phyloP scores from a whole-genome alignment of 2,888 invertebrate genomes.

The Harpalus rubripes region DNA sequence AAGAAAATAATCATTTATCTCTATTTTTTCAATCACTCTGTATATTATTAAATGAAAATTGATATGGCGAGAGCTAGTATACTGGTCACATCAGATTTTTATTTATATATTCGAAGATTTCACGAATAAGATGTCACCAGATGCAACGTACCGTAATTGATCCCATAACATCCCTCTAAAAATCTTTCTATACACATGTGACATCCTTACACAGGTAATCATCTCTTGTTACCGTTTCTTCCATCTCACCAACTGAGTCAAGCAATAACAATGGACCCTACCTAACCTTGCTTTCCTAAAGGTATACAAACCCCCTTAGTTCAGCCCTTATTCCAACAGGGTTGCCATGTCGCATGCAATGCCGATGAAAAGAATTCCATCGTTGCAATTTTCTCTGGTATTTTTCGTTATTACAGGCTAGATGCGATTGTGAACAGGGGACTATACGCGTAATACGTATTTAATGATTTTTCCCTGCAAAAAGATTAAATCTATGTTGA shows the following conservation, averaged over 20 bases:
- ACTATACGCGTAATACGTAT: constrained; percentile 58
- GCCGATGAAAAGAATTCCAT: constrained; percentile 63
- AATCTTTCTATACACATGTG: background rate
- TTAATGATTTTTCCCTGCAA: constrained; percentile 60
- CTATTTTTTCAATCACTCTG: too few species aligned
- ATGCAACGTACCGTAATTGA: background rate
- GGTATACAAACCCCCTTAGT: constrained; percentile 30
- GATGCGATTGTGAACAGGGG: constrained; percentile 52
- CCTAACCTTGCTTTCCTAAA: background rate
- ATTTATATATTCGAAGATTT: background rate
- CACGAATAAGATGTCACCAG: too few species aligned
- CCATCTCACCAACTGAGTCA: background rate
- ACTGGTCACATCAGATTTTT: too few species aligned
- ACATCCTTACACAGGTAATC: background rate
- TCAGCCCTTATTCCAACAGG: background rate
- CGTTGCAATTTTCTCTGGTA: constrained; percentile 64
- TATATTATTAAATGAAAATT: too few species aligned
- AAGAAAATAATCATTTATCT: too few species aligned
- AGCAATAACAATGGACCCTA: background rate
- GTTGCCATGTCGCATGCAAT: constrained; percentile 38
- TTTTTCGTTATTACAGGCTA: constrained; percentile 65
- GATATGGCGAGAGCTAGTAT: too few species aligned
- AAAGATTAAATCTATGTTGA: constrained; percentile 64
- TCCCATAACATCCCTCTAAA: background rate
- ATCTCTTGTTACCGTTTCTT: constrained; percentile 13